phyloP scores from a whole-genome alignment of 1,140 invertebrate species.

The Temnothorax longispinosus region DNA sequence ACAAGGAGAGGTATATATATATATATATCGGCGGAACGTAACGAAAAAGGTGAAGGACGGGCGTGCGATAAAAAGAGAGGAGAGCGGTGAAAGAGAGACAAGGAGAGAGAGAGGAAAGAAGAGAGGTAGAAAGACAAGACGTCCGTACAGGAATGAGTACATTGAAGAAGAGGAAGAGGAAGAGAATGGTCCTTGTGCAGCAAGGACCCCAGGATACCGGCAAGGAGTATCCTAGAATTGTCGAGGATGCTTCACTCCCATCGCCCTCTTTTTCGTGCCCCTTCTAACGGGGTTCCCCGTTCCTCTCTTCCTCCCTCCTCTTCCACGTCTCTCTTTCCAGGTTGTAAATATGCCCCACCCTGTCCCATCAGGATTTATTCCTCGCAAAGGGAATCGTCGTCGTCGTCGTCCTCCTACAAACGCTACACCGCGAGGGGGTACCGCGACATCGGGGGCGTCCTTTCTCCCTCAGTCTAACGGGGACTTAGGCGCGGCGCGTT shows the following conservation, averaged over 20 bases:
- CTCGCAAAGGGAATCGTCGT: constrained; percentile 67
- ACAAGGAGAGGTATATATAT: constrained; percentile 15
- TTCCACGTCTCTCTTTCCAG: constrained; percentile 47
- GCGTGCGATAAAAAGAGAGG: not conserved
- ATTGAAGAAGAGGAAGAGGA: constrained; percentile 72
- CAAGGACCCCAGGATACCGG: constrained; percentile 82
- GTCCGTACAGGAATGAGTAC: constrained; percentile 63
- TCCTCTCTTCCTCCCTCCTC: constrained; percentile 20
- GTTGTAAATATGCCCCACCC: constrained; percentile 72
- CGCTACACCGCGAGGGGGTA: constrained; percentile 54
- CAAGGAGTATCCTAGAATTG: constrained; percentile 84
- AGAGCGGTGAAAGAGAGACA: not conserved
- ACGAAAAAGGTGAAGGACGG: not conserved
- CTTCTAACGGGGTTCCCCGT: constrained; percentile 36
- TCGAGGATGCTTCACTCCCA: constrained; percentile 84
- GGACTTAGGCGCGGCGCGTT: constrained; percentile 9
- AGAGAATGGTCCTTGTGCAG: constrained; percentile 83
- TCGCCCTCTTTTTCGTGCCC: constrained; percentile 72
- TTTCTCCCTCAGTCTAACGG: not conserved
- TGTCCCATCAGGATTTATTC: constrained; percentile 65
- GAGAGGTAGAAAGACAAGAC: constrained; percentile 30
- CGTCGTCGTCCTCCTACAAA: constrained; percentile 67
- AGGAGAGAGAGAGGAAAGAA: not conserved
- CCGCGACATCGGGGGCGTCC: constrained; percentile 15
- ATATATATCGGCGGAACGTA: not conserved